phyloP scores from a whole-genome alignment of 1,140 invertebrate genomes.

The Oncopodura yosiiana region DNA sequence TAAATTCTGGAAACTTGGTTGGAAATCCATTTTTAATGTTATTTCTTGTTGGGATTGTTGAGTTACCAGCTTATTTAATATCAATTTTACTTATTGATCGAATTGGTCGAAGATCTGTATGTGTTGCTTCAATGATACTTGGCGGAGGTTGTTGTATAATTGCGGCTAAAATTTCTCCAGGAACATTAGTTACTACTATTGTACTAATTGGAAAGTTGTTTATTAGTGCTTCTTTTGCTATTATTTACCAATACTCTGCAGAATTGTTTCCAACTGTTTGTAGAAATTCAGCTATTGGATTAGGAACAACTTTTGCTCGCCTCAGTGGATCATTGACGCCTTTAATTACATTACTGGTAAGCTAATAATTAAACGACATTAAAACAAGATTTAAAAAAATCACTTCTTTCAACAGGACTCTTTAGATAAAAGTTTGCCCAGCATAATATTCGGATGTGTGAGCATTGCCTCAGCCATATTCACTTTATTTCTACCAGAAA shows the following conservation, averaged over 20 bases:
- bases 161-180: slow-evolving; percentile 52
- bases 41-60: slow-evolving; percentile 37
- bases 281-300: slow-evolving; percentile 34
- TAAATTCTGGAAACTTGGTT: slow-evolving; percentile 41
- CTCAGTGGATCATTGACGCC: slow-evolving; percentile 36
- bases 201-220: slow-evolving; percentile 44
- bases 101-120: slow-evolving; percentile 24
- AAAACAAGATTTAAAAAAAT: neutral
- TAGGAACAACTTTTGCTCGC: slow-evolving; percentile 33
- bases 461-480: slow-evolving; percentile 60
- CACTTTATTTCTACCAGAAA: slow-evolving; percentile 65
- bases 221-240: slow-evolving; percentile 43
- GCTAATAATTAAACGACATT: neutral
- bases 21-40: slow-evolving; percentile 43
- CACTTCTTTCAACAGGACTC: slow-evolving; percentile 48
- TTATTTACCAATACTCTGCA: slow-evolving; percentile 45
- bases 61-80: slow-evolving; percentile 36
- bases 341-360: slow-evolving; percentile 28
- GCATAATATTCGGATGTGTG: slow-evolving; percentile 59
- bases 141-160: slow-evolving; percentile 32
- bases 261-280: slow-evolving; percentile 43
- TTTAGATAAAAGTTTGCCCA: slow-evolving; percentile 61
- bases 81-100: slow-evolving; percentile 27
- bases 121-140: slow-evolving; percentile 23
- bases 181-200: slow-evolving; percentile 35